A percentile compares a stretch with the other conserved stretches of the same genome.
phyloP scores from a whole-genome alignment of 1,140 invertebrate species.

The Ceratosolen solmsi region DNA sequence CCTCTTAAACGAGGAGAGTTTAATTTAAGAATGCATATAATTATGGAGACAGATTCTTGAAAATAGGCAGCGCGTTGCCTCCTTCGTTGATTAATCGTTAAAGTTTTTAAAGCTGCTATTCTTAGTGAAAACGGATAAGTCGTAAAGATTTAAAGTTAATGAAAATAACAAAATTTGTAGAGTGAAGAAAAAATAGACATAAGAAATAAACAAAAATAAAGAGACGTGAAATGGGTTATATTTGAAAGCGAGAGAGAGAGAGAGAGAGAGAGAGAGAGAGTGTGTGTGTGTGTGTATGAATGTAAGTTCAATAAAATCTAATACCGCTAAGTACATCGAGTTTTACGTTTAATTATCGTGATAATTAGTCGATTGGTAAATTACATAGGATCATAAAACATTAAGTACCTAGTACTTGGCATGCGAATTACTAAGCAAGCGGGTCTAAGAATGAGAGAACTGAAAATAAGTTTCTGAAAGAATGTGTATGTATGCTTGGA shows the following conservation, averaged over 20 bases:
- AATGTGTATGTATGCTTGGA: background rate
- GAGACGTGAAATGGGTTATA: constrained; percentile 33
- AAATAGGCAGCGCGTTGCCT: constrained; percentile 45
- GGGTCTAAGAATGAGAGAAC: background rate
- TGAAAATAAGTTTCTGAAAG: background rate
- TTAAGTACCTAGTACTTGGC: constrained; percentile 33
- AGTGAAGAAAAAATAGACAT: constrained; percentile 36
- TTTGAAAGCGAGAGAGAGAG: background rate
- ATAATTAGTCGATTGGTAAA: constrained; percentile 50
- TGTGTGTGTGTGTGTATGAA: background rate
- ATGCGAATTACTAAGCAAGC: constrained; percentile 30
- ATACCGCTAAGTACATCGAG: constrained; percentile 43
- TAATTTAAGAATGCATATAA: constrained; percentile 50
- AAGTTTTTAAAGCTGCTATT: constrained; percentile 42
- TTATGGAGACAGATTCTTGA: constrained; percentile 37
- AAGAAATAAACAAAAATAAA: constrained; percentile 43
- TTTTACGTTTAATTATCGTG: constrained; percentile 49
- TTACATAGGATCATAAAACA: constrained; percentile 32
- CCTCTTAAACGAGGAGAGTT: constrained; percentile 47
- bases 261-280: background rate
- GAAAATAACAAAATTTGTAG: constrained; percentile 38
- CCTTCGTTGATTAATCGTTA: constrained; percentile 49
- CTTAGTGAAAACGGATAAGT: constrained; percentile 43
- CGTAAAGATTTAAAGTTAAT: constrained; percentile 35
- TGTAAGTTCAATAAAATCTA: constrained; percentile 14